phyloP scores from a whole-genome alignment of 2,797 vertebrate species.

The Odontamblyopus rebecca region DNA sequence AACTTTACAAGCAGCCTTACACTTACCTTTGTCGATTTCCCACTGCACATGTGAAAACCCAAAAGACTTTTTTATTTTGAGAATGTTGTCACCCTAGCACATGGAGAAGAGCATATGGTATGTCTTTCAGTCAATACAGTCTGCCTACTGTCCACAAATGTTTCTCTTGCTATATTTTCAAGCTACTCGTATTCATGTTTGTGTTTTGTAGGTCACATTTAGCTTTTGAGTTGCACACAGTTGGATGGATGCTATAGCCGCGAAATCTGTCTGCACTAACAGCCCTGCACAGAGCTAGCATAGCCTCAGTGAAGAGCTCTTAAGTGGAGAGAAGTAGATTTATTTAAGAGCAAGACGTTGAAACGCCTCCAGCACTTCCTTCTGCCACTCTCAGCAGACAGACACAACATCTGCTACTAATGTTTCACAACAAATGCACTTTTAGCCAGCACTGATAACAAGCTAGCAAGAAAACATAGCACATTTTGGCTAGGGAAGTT shows the following conservation, averaged over 20 bases:
- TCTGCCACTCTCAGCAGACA: constrained; percentile 47
- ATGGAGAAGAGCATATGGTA: too few species aligned
- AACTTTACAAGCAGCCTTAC: too few species aligned
- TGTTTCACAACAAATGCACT: constrained; percentile 21
- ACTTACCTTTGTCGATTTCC: too few species aligned
- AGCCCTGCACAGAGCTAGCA: constrained; percentile 11
- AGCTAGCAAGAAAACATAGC: constrained; percentile 10
- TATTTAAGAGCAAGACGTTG: constrained; percentile 56
- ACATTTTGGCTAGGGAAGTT: constrained; percentile 7
- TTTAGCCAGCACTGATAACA: constrained; percentile 37
- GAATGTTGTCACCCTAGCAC: too few species aligned
- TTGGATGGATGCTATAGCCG: constrained; percentile 8
- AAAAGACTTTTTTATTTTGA: too few species aligned
- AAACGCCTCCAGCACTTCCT: constrained; percentile 42
- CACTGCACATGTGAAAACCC: too few species aligned
- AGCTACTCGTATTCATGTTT: not conserved
- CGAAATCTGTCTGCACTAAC: constrained; percentile 24
- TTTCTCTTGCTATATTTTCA: not conserved
- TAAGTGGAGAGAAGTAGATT: constrained; percentile 51
- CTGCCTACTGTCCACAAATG: not conserved
- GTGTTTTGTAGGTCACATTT: constrained; percentile 10
- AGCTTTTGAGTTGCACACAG: constrained; percentile 18
- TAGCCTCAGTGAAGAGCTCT: constrained; percentile 1
- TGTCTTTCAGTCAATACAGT: not conserved
- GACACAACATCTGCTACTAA: constrained; percentile 55